A percentile compares a stretch with the other conserved stretches of the same genome.
Conservation (phyloP, 2,888 invertebrate genomes). For the Drosophila diplacantha region DNA sequence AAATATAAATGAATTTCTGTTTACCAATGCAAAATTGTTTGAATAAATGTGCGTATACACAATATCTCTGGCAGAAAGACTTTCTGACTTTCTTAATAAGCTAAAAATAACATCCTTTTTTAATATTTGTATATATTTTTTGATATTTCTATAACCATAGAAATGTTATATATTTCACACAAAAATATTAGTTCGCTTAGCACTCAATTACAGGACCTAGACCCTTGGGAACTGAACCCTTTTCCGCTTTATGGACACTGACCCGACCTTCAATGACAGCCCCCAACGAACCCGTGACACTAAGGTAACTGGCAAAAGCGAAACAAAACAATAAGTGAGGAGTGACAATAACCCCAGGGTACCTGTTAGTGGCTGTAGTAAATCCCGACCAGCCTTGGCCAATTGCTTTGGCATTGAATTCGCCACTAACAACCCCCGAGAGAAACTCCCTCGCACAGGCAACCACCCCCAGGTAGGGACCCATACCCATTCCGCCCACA, state of each 20-base stretch:
- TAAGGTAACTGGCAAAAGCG: constrained; percentile 2
- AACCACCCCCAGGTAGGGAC: background rate
- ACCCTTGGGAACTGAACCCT: constrained; percentile 3
- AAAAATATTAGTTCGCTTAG: background rate
- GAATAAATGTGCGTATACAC: no score
- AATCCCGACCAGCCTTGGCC: constrained; percentile 41
- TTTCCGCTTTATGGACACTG: constrained; percentile 15
- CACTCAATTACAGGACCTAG: constrained; percentile 16
- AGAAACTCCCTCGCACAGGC: constrained; percentile 31
- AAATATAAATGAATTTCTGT: background rate
- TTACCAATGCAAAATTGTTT: background rate
- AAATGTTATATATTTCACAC: no score
- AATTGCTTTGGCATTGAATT: constrained; percentile 53
- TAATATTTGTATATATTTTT: background rate
- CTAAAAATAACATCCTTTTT: background rate
- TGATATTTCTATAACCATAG: background rate
- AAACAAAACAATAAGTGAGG: constrained; percentile 1
- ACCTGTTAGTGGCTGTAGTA: constrained; percentile 8
- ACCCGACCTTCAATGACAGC: constrained; percentile 35
- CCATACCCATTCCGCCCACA: background rate
- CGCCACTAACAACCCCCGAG: constrained; percentile 26
- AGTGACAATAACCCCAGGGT: constrained; percentile 14
- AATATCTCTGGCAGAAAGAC: background rate
- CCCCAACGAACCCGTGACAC: constrained; percentile 4
- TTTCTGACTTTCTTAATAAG: background rate